Percentiles rank a stretch among this genome's conserved stretches.
phyloP scores from a whole-genome alignment of 53 echinoderm and acorn worm species.

The Paelopatides confundens region DNA sequence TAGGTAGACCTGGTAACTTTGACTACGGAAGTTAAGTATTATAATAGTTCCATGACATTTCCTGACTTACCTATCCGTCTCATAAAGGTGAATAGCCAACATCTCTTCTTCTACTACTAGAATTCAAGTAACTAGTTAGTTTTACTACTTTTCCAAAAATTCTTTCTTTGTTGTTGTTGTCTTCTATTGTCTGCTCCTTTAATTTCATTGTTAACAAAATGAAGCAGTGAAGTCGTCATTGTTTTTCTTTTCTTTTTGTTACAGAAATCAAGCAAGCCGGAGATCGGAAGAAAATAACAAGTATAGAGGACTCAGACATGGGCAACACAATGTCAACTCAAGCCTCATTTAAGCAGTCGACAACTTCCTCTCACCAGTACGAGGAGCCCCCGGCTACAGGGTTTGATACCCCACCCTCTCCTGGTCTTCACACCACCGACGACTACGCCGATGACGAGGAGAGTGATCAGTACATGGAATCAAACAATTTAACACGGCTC shows the following conservation, averaged over 20 bases:
- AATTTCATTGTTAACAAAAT: no score
- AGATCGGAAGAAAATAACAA: constrained; percentile 60
- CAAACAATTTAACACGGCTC: constrained; percentile 10
- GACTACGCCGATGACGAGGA: constrained; percentile 32
- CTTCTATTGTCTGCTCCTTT: no score
- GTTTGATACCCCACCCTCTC: constrained; percentile 1
- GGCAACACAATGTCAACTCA: constrained; percentile 24
- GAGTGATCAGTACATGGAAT: constrained; percentile 41
- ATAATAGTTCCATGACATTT: no score
- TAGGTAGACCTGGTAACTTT: no score
- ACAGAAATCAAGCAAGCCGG: constrained; percentile 67
- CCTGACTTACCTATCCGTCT: no score
- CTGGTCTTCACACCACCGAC: constrained; percentile 20
- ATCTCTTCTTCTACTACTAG: no score
- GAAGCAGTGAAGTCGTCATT: no score
- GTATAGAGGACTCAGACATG: constrained; percentile 25
- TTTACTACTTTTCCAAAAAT: no score
- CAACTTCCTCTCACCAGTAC: constrained; percentile 49
- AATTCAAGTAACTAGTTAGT: no score
- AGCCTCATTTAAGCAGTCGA: constrained; percentile 36
- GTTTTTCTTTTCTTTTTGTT: not conserved
- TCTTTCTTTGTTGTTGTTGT: no score
- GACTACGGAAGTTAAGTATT: no score
- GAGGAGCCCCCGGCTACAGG: constrained; percentile 69
- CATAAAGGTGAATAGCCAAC: no score